Conservation (phyloP, 2,797 vertebrate genomes). For the Mionectes olivaceus region DNA sequence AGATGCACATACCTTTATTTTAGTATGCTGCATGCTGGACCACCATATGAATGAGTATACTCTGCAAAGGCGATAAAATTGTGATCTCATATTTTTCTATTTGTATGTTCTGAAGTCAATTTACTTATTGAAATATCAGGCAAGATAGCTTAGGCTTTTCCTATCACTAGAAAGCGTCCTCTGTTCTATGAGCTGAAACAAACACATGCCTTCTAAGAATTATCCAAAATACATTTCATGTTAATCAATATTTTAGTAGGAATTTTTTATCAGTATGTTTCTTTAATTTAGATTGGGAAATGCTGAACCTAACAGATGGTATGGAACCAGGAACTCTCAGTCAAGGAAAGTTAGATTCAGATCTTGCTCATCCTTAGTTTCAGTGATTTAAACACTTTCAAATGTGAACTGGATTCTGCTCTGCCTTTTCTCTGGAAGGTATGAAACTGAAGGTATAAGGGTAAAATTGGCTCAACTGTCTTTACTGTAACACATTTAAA, state of each 20-base stretch:
- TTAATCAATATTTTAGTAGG: not conserved
- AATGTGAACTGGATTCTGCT: not conserved
- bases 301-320: not conserved
- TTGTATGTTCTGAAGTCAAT: not conserved
- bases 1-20: rapidly evolving
- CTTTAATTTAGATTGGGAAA: not conserved
- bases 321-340: not conserved
- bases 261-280: not conserved
- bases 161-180: not conserved
- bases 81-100: not conserved
- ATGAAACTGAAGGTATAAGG: not conserved
- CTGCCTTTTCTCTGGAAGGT: not conserved
- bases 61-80: not conserved
- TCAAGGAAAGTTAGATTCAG: not conserved
- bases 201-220: not conserved
- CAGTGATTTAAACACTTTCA: not conserved
- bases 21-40: not conserved
- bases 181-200: not conserved
- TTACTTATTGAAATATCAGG: not conserved
- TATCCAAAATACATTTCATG: not conserved
- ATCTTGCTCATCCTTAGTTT: not conserved
- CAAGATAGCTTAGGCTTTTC: not conserved
- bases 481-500: not conserved
- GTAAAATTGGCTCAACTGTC: not conserved
- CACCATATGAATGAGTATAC: not conserved